These are phyloP conservation scores for Actinopyga echinites DNA, from an alignment of 53 echinoderm and acorn worm genomes.

Conservation along the genomic window DNA sequence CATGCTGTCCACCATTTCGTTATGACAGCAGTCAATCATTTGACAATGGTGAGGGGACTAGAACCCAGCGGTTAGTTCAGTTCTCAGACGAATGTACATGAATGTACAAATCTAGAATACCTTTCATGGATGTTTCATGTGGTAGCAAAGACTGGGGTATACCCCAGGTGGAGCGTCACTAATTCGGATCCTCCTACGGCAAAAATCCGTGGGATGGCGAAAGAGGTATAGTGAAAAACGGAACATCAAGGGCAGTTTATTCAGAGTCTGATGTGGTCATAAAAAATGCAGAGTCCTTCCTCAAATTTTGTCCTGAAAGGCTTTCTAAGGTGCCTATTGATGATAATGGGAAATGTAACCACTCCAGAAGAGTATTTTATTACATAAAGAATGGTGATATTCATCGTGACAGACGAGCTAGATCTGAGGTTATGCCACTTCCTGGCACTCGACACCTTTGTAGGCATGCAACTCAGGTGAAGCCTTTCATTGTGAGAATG, in stretches of 20 bases:
- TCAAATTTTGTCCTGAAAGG: constrained; percentile 15
- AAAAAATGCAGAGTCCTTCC: constrained; percentile 15
- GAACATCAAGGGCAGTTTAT: background rate
- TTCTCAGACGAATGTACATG: too few species aligned
- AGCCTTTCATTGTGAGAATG: background rate
- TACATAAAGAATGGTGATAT: constrained; percentile 18
- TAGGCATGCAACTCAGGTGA: constrained; percentile 9
- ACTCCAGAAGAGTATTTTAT: constrained; percentile 38
- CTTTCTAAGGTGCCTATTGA: background rate
- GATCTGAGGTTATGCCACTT: constrained; percentile 24
- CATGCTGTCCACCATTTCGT: too few species aligned
- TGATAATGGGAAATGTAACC: constrained; percentile 21
- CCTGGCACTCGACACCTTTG: constrained; percentile 36
- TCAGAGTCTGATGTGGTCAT: constrained; percentile 16
- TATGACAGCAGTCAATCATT: too few species aligned
- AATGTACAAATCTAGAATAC: too few species aligned
- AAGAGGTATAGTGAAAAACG: constrained; percentile 45
- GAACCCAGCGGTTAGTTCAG: too few species aligned
- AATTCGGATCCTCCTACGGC: too few species aligned
- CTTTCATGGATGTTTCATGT: background rate
- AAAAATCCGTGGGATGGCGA: constrained; percentile 45
- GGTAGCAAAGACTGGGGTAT: background rate
- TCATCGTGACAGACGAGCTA: constrained; percentile 25
- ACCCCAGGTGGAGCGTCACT: background rate
- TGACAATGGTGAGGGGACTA: too few species aligned